Evolutionary conservation across 2,113 vertebrate genomes (phyloP), one percentile per base, ranked within the genome.

Genomic region (Tursiops truncatus): DNA sequence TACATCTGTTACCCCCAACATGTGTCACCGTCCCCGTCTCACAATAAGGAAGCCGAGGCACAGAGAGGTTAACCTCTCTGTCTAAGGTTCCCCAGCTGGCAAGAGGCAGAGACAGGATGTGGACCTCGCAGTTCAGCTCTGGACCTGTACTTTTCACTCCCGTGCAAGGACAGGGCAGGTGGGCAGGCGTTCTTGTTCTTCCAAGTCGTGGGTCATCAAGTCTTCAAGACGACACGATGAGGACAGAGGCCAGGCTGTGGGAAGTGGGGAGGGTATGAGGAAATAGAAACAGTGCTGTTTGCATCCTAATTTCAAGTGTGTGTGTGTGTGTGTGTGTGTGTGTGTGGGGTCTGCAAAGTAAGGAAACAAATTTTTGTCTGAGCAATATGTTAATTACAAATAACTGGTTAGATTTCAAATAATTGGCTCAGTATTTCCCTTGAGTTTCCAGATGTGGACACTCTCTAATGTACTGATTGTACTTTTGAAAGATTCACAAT

Each of bases 71-170:
- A 38, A 3, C 17, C 2, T 0, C 26, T 31, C 31, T 36, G 7
- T 26, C 20, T 60, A 33, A 56, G 6, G 9, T 17, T 10, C 25
- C 50, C 26, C 41, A 15, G 81, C 14, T 26, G 71, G 41, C 13
- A 6, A 44, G 53, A 79, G 33, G 44, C 21, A 41, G 56, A 63
- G 56, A 38, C 53, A 38, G 63, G 63, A 3, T 12, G 23, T 1
- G 8, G 31, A 1, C n/a, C 8, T n/a, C 0, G 4, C 8, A 6
- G 14, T 25, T 26, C 12, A 7, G 68, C 41, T 41, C 62, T 1
- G 5, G 62, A 58, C 25, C 53, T 33, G 21, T 6, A 0, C 62
- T 53, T 2, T 12, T 36, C 53, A 10, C 12, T 13, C 9, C 41
- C 6, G n/a, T 14, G 36, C n/a, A 20, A 11, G 18, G 31, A 25